Evolutionary conservation across 1,140 invertebrate genomes (phyloP), one percentile per base, ranked within the genome.

Genomic region (Antheraea mylitta): DNA sequence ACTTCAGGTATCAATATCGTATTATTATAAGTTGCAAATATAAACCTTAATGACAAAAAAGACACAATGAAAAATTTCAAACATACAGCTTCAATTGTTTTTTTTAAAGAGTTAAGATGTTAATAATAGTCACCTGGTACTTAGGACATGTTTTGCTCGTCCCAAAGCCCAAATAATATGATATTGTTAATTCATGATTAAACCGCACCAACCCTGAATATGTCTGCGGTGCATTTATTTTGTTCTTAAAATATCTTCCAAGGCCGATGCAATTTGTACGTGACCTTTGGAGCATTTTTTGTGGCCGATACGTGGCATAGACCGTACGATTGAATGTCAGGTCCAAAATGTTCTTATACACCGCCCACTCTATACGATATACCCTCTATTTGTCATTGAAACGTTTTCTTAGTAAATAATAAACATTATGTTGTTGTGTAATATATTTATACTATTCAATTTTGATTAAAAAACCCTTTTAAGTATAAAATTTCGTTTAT

Each of bases 201-300:
- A 42, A 42, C 11, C 11, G 11, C 38, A 42, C 38, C 38, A 42
- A 11, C 61, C 61, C 30, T 63, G 30, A 19, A 60, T 60, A 30
- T 19, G 22, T 53, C 22, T 11, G 30, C 61, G 30, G 30, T 63
- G 61, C 61, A 63, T 63, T 63, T 37, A 63, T 37, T 63, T 63
- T 63, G 37, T 53, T 53, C 11, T 63, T 63, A 63, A 63, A 30
- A 63, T 63, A 63, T 63, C 11, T 63, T 30, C 16, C 61, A 63
- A 63, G 61, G 61, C 61, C 30, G 61, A 63, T 63, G 61, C 61
- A 63, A 37, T 63, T n/a, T 30, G 61, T 63, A 63, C 61, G 61
- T 63, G 61, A 37, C 61, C 61, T 63, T 63, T 63, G 13, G 6
- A 30, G 36, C 8, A n/a, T 63, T 60, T 63, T 63, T 63, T 30